These are phyloP conservation scores for Cloeon dipterum DNA, from an alignment of 2,888 invertebrate species.

Conservation along the genomic window DNA sequence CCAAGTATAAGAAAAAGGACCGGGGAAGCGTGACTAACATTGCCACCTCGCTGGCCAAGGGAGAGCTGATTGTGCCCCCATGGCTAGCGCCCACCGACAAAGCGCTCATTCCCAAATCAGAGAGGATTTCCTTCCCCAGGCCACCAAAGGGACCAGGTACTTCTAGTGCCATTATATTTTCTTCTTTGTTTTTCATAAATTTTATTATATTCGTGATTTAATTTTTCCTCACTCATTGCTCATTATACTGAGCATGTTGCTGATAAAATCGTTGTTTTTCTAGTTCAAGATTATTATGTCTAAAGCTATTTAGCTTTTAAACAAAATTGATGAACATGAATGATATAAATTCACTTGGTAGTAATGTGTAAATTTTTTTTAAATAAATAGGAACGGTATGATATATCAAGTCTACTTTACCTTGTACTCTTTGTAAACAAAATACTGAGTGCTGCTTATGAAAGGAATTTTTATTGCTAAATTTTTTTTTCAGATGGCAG, in stretches of 20 bases:
- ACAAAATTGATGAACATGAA: too few species aligned
- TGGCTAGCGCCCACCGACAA: constrained; percentile 54
- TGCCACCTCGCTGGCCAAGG: constrained; percentile 42
- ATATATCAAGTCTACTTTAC: too few species aligned
- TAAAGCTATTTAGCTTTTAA: too few species aligned
- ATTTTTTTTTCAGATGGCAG: constrained; percentile 41
- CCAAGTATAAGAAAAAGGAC: constrained; percentile 29
- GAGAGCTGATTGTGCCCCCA: constrained; percentile 28
- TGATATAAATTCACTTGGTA: too few species aligned
- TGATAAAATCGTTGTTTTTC: constrained; percentile 1
- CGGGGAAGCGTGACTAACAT: constrained; percentile 45
- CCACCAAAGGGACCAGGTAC: constrained; percentile 73
- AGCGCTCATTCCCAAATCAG: constrained; percentile 55
- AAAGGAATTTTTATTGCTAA: constrained; percentile 1
- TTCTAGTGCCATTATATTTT: too few species aligned
- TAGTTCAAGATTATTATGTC: too few species aligned
- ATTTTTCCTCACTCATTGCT: neutral
- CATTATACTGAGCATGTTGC: neutral
- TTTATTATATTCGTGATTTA: too few species aligned
- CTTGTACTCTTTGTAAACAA: too few species aligned
- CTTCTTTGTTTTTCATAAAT: too few species aligned
- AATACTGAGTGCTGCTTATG: too few species aligned
- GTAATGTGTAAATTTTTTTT: too few species aligned
- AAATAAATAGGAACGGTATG: too few species aligned
- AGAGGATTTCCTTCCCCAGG: constrained; percentile 66